Conservation (phyloP, 2,113 vertebrate genomes). For the Rhinolophus sinicus region DNA sequence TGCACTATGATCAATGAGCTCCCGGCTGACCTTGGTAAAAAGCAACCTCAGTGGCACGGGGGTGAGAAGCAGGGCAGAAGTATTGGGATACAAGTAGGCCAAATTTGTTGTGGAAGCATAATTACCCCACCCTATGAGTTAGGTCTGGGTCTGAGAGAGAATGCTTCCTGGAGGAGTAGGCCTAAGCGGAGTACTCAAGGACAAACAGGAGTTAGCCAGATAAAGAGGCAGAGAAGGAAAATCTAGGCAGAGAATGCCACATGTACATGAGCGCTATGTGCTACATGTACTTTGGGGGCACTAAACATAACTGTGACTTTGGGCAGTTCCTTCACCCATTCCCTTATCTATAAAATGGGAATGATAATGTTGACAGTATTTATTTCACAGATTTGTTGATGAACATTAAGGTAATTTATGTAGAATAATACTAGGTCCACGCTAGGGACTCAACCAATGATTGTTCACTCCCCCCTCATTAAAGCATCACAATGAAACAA, state of each 20-base stretch:
- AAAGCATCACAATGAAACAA: slow-evolving; percentile 59
- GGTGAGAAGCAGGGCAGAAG: background rate
- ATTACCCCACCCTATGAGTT: background rate
- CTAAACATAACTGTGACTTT: background rate
- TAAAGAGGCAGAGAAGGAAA: background rate
- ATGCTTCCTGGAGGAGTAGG: background rate
- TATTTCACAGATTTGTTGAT: background rate
- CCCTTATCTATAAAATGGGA: slow-evolving; percentile 15
- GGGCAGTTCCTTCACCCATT: background rate
- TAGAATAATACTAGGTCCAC: background rate
- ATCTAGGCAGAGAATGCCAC: background rate
- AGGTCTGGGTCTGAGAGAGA: background rate
- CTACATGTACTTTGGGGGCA: background rate
- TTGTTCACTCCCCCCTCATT: background rate
- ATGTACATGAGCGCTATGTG: background rate
- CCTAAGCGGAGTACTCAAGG: background rate
- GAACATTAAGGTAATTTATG: background rate
- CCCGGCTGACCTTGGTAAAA: background rate
- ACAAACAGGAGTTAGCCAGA: background rate
- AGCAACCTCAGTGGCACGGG: background rate
- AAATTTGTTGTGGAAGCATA: background rate
- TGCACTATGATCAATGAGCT: background rate
- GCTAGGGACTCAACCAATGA: background rate
- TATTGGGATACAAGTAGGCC: background rate
- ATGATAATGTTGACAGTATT: background rate